Conservation (phyloP, 1,140 invertebrate genomes). For the Penaeus japonicus region DNA sequence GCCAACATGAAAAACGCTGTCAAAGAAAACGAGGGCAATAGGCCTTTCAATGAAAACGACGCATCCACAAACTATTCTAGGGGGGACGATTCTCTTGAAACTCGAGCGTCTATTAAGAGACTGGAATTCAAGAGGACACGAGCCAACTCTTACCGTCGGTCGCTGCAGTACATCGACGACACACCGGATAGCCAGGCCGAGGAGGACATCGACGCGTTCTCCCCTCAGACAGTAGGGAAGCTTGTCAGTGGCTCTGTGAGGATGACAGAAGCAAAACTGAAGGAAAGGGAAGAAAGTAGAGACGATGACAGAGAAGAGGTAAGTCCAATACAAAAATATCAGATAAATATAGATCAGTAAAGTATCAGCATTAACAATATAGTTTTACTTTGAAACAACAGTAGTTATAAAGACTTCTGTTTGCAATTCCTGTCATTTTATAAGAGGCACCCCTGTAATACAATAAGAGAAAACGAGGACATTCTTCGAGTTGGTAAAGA, state of each 20-base stretch:
- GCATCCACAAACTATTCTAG: not conserved
- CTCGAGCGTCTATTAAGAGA: constrained; percentile 18
- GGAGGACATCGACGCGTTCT: constrained; percentile 16
- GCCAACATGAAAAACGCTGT: not conserved
- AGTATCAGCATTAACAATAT: too few relatives aligned
- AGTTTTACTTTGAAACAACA: too few relatives aligned
- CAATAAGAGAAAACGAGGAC: too few relatives aligned
- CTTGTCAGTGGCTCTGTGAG: not conserved
- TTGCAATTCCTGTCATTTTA: too few relatives aligned
- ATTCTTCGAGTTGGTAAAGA: too few relatives aligned
- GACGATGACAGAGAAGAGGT: not conserved
- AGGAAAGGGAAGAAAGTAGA: not conserved
- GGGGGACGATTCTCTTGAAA: constrained; percentile 25
- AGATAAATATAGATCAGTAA: too few relatives aligned
- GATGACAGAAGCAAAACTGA: not conserved
- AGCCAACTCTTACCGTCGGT: not conserved
- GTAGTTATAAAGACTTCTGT: too few relatives aligned
- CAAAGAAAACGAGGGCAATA: not conserved
- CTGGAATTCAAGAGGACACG: constrained; percentile 31
- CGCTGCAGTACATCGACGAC: constrained; percentile 40
- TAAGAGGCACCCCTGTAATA: too few relatives aligned
- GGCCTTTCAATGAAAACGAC: constrained; percentile 17
- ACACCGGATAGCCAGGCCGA: constrained; percentile 40
- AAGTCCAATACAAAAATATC: too few relatives aligned
- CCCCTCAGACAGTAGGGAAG: constrained; percentile 38